Evolutionary conservation across 2,797 vertebrate species (phyloP), one percentile per base, ranked within the genome.

Genomic region (Anableps anableps): DNA sequence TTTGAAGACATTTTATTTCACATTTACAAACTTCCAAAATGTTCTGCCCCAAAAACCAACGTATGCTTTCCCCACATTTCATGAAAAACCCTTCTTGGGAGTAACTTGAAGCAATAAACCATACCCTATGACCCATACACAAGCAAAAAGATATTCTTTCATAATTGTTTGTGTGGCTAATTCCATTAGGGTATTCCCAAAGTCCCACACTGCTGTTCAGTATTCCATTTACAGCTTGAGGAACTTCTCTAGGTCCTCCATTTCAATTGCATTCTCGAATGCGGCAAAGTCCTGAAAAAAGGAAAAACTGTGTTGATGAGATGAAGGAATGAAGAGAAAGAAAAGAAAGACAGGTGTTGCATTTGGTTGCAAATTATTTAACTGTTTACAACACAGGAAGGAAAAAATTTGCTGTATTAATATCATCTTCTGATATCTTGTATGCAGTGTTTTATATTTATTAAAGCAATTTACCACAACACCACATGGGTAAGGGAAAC

Each of bases 231-330:
- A 88, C 29, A 91, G 47, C 81, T 89, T 90, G 23, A 95, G 92
- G 82, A 95, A 94, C 0, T 21, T 0, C 5, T 91, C 34, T 17
- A 94, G 17, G 11, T 43, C 0, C 8, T 31, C 91, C 0, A 3
- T 5, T 60, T 95, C 93, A 1, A 93, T 4, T 26, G 93, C 93
- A 1, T 71, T 31, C 0, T 92, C 45, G 85, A 94, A 95, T 21
- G 77, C 83, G 0, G 0, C 0, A 16, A 10, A 76, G 79, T 93
- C 91, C 94, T 95, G 71, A 38, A 82, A 70, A 83, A 26, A 45
- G 13, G 47, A 51, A 7, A 36, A 21, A 64, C 21, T 19, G 3
- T 21, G 60, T 17, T 21, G 60, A 64, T 68, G 21, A 43, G 64
- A 43, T 68, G 10, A 5, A 9, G 17, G 7, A 29, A 64, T 36